These are phyloP conservation scores for Fistularia tabacaria DNA, from an alignment of 2,797 vertebrate species.

Conservation along the genomic window DNA sequence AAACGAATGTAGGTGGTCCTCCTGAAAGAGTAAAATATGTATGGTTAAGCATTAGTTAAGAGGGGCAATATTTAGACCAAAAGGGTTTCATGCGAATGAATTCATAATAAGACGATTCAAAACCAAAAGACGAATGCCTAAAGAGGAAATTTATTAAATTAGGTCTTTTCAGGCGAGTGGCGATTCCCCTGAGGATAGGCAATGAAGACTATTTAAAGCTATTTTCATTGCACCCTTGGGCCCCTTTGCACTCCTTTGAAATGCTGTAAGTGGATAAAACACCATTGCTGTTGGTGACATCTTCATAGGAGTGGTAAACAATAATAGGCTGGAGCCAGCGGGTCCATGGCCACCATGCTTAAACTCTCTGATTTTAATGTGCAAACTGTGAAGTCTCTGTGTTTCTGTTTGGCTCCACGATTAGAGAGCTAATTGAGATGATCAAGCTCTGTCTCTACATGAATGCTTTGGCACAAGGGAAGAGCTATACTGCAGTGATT, in stretches of 20 bases:
- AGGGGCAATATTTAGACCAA: constrained; percentile 74
- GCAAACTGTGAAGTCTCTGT: constrained; percentile 23
- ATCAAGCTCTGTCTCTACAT: constrained; percentile 20
- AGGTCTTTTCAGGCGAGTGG: constrained; percentile 73
- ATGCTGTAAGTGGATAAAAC: constrained; percentile 73
- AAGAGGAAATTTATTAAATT: constrained; percentile 84
- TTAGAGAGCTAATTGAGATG: constrained; percentile 36
- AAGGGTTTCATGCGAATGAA: constrained; percentile 62
- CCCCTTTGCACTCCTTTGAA: constrained; percentile 71
- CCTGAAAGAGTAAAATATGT: constrained; percentile 72
- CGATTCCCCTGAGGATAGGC: constrained; percentile 61
- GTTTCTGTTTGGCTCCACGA: constrained; percentile 20
- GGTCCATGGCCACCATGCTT: constrained; percentile 24
- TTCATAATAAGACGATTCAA: constrained; percentile 75
- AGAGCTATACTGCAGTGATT: constrained; percentile 15
- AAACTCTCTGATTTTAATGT: constrained; percentile 39
- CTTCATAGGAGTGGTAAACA: constrained; percentile 72
- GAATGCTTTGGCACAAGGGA: constrained; percentile 15
- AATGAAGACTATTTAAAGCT: constrained; percentile 77
- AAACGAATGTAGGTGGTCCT: constrained; percentile 76
- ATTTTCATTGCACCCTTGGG: constrained; percentile 70
- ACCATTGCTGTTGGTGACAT: constrained; percentile 67
- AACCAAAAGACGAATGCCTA: constrained; percentile 72
- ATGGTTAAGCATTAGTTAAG: constrained; percentile 74
- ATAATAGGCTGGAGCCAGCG: constrained; percentile 47